Conservation (phyloP, 2,113 vertebrate genomes). For the Corythornis cristatus region DNA sequence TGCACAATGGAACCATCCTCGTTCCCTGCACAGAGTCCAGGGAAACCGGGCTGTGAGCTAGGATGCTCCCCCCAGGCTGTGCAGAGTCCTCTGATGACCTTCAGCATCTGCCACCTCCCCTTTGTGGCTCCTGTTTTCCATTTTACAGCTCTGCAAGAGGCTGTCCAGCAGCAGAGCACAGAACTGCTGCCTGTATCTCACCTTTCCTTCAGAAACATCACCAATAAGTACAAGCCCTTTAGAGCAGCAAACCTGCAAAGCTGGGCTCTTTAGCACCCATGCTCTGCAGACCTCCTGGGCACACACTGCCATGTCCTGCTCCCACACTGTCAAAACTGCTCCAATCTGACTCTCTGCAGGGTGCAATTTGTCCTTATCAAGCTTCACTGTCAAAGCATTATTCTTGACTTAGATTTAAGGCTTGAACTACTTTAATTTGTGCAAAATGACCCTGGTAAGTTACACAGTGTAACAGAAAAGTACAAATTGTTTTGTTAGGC, state of each 20-base stretch:
- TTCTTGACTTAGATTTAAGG: background rate
- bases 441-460: background rate
- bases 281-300: background rate
- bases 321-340: fast-evolving
- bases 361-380: background rate
- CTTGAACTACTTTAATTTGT: background rate
- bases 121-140: background rate
- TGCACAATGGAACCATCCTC: background rate
- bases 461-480: background rate
- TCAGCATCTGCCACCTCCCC: background rate
- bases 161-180: background rate
- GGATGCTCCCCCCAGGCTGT: background rate
- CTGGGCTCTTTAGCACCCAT: fast-evolving
- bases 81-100: background rate
- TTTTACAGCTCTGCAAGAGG: background rate
- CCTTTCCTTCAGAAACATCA: background rate
- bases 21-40: background rate
- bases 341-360: fast-evolving
- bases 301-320: background rate
- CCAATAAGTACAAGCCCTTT: fast-evolving
- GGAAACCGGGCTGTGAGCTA: background rate
- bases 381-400: background rate
- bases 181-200: background rate
- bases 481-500: background rate
- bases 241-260: background rate